Conservation (phyloP, 1,140 invertebrate species). For the Eumeta japonica region DNA sequence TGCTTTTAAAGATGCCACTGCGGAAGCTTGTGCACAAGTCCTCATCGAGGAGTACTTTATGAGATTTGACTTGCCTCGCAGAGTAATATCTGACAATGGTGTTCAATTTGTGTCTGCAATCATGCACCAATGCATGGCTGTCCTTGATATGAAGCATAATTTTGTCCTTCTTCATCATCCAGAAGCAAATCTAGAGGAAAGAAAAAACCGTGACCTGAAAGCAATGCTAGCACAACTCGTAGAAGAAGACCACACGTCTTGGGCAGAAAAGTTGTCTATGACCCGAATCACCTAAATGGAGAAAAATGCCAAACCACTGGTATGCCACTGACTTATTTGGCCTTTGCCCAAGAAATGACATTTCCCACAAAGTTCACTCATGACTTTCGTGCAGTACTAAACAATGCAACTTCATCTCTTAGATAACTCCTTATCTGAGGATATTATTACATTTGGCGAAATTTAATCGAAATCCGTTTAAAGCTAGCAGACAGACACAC, state of each 20-base stretch:
- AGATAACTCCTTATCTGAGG: constrained; percentile 24
- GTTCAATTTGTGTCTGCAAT: constrained; percentile 7
- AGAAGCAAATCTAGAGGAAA: constrained; percentile 25
- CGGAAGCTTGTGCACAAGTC: constrained; percentile 7
- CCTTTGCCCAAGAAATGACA: constrained; percentile 30
- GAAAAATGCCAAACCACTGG: constrained; percentile 20
- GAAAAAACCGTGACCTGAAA: constrained; percentile 27
- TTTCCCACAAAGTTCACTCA: constrained; percentile 11
- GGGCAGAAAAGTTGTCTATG: too few relatives aligned
- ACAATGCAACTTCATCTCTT: constrained; percentile 22
- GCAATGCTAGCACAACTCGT: background rate
- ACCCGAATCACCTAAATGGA: too few relatives aligned
- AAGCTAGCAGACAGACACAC: too few relatives aligned
- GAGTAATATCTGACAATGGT: constrained; percentile 8
- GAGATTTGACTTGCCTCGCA: constrained; percentile 7
- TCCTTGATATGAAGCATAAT: constrained; percentile 18
- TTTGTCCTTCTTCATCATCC: constrained; percentile 25
- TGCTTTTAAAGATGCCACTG: constrained; percentile 13
- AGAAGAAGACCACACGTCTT: too few relatives aligned
- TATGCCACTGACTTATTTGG: constrained; percentile 31
- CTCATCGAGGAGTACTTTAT: constrained; percentile 6
- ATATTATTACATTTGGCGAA: too few relatives aligned
- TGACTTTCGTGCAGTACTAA: constrained; percentile 19
- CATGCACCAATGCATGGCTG: constrained; percentile 15
- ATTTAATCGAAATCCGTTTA: too few relatives aligned